A percentile compares a stretch with the other conserved stretches of the same genome.
phyloP scores from a whole-genome alignment of 2,888 invertebrate genomes.

The Papilio protenor region DNA sequence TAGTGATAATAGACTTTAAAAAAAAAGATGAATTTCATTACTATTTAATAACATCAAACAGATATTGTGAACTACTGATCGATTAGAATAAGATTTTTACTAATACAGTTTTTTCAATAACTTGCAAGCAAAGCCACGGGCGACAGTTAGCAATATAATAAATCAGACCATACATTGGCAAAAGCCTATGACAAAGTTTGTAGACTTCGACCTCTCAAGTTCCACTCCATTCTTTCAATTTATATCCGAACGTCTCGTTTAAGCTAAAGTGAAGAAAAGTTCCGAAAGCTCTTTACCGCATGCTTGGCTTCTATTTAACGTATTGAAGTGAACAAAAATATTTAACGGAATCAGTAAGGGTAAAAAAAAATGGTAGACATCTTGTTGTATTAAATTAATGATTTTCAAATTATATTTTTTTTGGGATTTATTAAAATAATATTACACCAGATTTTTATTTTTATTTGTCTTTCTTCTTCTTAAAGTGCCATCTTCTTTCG shows the following conservation, averaged over 20 bases:
- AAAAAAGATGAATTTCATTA: too few relatives aligned
- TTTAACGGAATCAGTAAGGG: not conserved
- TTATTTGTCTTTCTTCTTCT: too few relatives aligned
- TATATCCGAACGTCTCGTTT: conserved; percentile 17
- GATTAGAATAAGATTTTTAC: not conserved
- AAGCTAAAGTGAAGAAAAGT: conserved; percentile 14
- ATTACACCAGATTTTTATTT: not conserved
- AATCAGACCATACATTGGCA: not conserved
- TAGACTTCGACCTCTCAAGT: conserved; percentile 6
- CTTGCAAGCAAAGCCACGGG: not conserved
- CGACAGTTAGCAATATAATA: not conserved
- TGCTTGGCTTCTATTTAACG: not conserved
- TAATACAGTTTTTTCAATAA: not conserved
- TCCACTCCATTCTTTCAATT: conserved; percentile 32
- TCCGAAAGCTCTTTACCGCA: conserved; percentile 25
- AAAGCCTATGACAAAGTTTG: conserved; percentile 20
- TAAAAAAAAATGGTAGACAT: not conserved
- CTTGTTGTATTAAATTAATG: not conserved
- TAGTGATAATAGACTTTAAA: not conserved
- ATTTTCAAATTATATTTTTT: not conserved
- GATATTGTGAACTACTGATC: not conserved
- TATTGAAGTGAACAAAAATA: not conserved
- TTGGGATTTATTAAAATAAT: not conserved
- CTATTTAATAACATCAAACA: too few relatives aligned
- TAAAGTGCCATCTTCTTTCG: too few relatives aligned